These are phyloP conservation scores for Drosophila setosimentum DNA, from an alignment of 2,888 invertebrate species.

Conservation along the genomic window DNA sequence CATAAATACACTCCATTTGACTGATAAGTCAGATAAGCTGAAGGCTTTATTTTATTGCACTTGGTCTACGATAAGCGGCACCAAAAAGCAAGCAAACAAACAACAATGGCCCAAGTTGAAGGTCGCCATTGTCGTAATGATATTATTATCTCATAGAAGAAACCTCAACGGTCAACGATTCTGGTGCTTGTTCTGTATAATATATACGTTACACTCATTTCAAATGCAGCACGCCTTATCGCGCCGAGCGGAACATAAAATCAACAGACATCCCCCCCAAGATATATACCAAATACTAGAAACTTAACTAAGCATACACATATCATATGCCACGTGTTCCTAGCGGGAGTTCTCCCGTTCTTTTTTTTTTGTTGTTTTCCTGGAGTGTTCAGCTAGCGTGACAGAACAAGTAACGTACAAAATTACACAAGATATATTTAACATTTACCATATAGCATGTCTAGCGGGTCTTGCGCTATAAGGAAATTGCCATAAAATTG, in stretches of 20 bases:
- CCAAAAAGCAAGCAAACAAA: slow-evolving; percentile 11
- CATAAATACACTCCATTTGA: not conserved
- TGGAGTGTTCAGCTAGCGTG: slow-evolving; percentile 60
- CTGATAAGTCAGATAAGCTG: slow-evolving; percentile 47
- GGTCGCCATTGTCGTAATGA: slow-evolving; percentile 61
- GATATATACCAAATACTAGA: slow-evolving; percentile 37
- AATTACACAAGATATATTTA: slow-evolving; percentile 52
- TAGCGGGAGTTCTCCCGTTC: slow-evolving; percentile 18
- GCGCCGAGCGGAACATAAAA: slow-evolving; percentile 57
- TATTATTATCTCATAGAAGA: slow-evolving; percentile 42
- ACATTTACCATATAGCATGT: slow-evolving; percentile 11
- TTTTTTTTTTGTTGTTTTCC: not conserved
- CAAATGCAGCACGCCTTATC: slow-evolving; percentile 74
- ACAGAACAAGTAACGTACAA: slow-evolving; percentile 68
- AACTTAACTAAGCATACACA: slow-evolving; percentile 32
- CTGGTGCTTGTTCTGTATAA: slow-evolving; percentile 54
- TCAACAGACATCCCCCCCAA: slow-evolving; percentile 56
- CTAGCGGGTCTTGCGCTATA: slow-evolving; percentile 38
- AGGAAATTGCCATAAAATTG: slow-evolving; percentile 79
- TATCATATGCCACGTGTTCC: slow-evolving; percentile 64
- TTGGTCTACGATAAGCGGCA: slow-evolving; percentile 35
- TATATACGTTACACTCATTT: slow-evolving; percentile 81
- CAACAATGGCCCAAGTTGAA: slow-evolving; percentile 51
- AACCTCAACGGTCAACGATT: slow-evolving; percentile 54
- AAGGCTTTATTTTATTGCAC: slow-evolving; percentile 33